Evolutionary conservation across 2,113 vertebrate species (phyloP), one percentile per base, ranked within the genome.

Genomic region (Neomonachus schauinslandi): DNA sequence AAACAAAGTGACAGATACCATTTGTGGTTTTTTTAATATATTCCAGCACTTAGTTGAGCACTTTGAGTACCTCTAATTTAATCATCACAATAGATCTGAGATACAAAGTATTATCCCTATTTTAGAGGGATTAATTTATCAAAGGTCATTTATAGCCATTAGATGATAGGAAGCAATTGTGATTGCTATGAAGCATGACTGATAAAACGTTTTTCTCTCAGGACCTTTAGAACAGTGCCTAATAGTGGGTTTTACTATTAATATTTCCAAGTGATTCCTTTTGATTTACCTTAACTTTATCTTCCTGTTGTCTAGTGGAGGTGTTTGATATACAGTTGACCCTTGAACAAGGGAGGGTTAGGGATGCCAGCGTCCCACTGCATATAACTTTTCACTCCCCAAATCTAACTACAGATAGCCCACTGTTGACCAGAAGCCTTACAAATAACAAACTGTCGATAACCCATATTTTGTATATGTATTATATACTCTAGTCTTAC

Each of bases 1-100:
- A 42, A 81, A 36, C 36, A 89, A 87, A 93, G 28, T 93, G 49
- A 57, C 81, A 77, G 61, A 33, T 63, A 9, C 12, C 7, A 5
- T 87, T 89, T 97, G 24, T 96, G 86, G 4, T 39, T 88, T 80
- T 69, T 8, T 95, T 88, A 72, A 12, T 92, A 36, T 28, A 14
- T 72, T 69, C 42, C 14, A 65, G 3, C 8, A 18, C 18, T 71
- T 36, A 65, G 4, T 83, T 67, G 65, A 92, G 1, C 39, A 61
- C 9, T 89, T 89, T 14, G 11, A 5, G 12, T 67, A 6, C 65
- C 51, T 89, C 16, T 93, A 4, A 71, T 39, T 84, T 39, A 92
- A 2, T 96, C 22, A 76, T 83, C 28, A 79, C 28, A 79, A 0
- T 55, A 77, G 57, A 89, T n/a, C 61, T 72, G 28, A 63, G 42